These are phyloP conservation scores for Myripristis jacobus DNA, from an alignment of 2,797 vertebrate species.

Conservation along the genomic window DNA sequence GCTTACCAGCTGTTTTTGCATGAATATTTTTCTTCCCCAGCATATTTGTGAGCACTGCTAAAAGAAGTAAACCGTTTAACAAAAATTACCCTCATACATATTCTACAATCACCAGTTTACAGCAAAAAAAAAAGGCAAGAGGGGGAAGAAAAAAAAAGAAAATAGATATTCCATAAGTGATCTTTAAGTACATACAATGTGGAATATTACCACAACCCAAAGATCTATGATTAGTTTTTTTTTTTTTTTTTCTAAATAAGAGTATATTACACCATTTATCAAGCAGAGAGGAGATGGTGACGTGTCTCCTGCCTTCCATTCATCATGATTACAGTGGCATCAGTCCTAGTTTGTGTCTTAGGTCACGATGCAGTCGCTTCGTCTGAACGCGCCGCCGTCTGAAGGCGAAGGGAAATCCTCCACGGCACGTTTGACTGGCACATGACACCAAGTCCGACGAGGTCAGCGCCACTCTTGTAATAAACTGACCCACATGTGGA, in stretches of 20 bases:
- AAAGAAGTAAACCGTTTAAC: conserved; percentile 18
- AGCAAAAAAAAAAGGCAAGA: not conserved
- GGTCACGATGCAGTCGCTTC: conserved; percentile 65
- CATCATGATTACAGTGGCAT: conserved; percentile 84
- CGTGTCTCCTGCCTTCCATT: conserved; percentile 80
- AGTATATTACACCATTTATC: conserved; percentile 87
- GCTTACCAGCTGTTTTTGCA: no score
- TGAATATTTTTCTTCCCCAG: no score
- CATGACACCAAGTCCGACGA: not conserved
- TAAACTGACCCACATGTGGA: conserved; percentile 4
- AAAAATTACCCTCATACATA: not conserved
- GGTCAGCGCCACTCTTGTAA: conserved; percentile 15
- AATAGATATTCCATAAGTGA: conserved; percentile 61
- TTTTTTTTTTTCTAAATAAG: conserved; percentile 83
- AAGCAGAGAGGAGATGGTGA: conserved; percentile 79
- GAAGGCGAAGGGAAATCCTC: conserved; percentile 29
- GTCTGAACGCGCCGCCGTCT: conserved; percentile 24
- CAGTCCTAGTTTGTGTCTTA: conserved; percentile 81
- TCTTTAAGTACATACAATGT: conserved; percentile 78
- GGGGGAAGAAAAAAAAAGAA: conserved; percentile 18
- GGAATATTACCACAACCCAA: conserved; percentile 77
- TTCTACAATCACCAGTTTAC: not conserved
- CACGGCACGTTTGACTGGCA: conserved; percentile 41
- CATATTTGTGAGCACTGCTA: not conserved
- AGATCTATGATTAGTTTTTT: conserved; percentile 83